A percentile compares a stretch with the other conserved stretches of the same genome.
Evolutionary conservation across 2,888 invertebrate species (phyloP).

Genomic region (Lamproptera curius): DNA sequence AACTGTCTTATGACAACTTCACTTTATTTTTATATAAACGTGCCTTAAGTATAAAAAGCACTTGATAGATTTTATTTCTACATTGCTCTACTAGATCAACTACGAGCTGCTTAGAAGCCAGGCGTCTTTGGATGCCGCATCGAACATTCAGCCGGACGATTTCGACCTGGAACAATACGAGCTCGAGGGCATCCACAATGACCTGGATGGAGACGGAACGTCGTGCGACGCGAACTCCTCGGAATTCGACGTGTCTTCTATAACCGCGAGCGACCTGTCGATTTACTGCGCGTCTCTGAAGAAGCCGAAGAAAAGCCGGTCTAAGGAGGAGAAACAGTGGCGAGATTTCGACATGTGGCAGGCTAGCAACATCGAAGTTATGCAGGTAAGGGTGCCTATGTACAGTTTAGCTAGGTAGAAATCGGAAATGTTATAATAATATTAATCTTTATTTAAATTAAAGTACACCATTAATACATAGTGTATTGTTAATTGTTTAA

Average conservation of each 20-base stretch:
- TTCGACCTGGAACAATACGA: conserved; percentile 31
- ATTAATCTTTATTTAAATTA: too few species aligned
- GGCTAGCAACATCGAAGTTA: conserved; percentile 60
- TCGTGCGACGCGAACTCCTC: conserved; percentile 56
- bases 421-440: too few species aligned
- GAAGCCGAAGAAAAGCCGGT: conserved; percentile 50
- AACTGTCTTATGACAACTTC: too few species aligned
- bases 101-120: conserved; percentile 48
- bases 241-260: conserved; percentile 50
- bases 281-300: conserved; percentile 56
- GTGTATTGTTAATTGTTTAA: too few species aligned
- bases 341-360: conserved; percentile 66
- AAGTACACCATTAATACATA: too few species aligned
- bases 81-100: too few species aligned
- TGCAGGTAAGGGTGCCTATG: conserved; percentile 45
- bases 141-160: conserved; percentile 44
- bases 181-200: conserved; percentile 28
- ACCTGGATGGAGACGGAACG: conserved; percentile 37
- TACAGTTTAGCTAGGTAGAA: too few species aligned
- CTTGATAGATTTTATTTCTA: too few species aligned
- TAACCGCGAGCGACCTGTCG: conserved; percentile 51
- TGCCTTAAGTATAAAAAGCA: too few species aligned
- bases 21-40: too few species aligned
- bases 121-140: conserved; percentile 42
- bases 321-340: conserved; percentile 43